Evolutionary conservation across 2,113 vertebrate species (phyloP).

Genomic region (Lophochroa leadbeateri): DNA sequence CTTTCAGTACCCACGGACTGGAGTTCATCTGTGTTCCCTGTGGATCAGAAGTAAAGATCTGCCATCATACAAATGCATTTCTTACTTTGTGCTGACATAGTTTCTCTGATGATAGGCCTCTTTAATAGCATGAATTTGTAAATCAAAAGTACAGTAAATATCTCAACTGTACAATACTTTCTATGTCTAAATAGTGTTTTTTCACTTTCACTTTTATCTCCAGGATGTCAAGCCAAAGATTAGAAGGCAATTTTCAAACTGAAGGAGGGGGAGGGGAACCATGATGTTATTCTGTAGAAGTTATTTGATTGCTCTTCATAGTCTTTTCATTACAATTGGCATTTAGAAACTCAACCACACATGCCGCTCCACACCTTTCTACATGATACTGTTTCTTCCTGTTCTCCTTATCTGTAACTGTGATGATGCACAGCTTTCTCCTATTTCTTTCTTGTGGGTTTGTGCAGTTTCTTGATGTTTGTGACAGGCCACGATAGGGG

Average conservation of each 20-base stretch:
- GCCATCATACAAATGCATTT: slow-evolving; percentile 34
- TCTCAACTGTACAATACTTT: slow-evolving; percentile 29
- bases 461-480: slow-evolving; percentile 92
- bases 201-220: slow-evolving; percentile 66
- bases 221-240: slow-evolving; percentile 73
- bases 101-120: slow-evolving; percentile 15
- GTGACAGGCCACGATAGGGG: slow-evolving; percentile 94
- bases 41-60: slow-evolving; percentile 33
- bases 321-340: slow-evolving; percentile 84
- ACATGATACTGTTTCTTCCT: slow-evolving; percentile 77
- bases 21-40: neutral
- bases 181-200: slow-evolving; percentile 54
- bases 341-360: slow-evolving; percentile 83
- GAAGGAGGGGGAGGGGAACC: slow-evolving; percentile 29
- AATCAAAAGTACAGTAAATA: slow-evolving; percentile 61
- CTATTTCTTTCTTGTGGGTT: slow-evolving; percentile 86
- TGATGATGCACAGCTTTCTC: slow-evolving; percentile 83
- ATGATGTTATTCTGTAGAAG: slow-evolving; percentile 69
- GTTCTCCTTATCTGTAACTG: slow-evolving; percentile 86
- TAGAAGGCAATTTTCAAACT: slow-evolving; percentile 72
- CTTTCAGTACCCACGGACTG: neutral
- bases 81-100: neutral
- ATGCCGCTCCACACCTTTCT: slow-evolving; percentile 78
- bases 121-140: slow-evolving; percentile 48
- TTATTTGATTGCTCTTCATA: slow-evolving; percentile 79